Base-by-base conservation (phyloP, 2,888 invertebrate genomes). In the Elmis aenea region DNA sequence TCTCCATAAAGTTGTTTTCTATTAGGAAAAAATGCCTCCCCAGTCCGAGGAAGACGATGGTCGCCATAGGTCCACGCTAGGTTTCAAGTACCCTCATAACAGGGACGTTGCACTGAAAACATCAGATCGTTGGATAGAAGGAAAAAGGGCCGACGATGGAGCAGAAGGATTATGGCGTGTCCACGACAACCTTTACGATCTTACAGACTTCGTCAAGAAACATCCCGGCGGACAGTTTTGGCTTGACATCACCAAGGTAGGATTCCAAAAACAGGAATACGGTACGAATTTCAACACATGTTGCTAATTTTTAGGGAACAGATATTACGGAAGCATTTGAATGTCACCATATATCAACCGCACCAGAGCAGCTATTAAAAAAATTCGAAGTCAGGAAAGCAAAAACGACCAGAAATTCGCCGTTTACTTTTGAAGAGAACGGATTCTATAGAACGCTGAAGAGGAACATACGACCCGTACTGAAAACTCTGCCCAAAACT, bases 191-290 rank as follows among this genome's bases (percentile, higher is more conserved):
- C 69, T 96, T 12, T 96, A 95, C 62, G 89, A 95, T 66, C 73
- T 96, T 11, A 79, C 80, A 0, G 73, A 76, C 10, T 96, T 92
- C 61, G 70, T 85, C 3, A 66, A 77, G 3, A 74, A 70, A 28
- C 95, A 96, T 71, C 95, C 95, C 0, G 92, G 92, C 20, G 89
- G 93, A 1, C 55, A 71, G 0, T 81, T 83, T 58, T 89, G 87
- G 87, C 57, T 88, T 29, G 67, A 69, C 15, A 67, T 81, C 27
- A 77, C 83, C 1, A 77, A 81, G 72, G 86, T 77, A 67, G 22
- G 29, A 28, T 12, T 30, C 24, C 13, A 31, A 9, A 13, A 13
- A 11, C 23, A 27, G 4, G 9, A 11, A 5, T 24, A 4, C 5
- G 8, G n/a, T n/a, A n/a, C n/a, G n/a, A n/a, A n/a, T n/a, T n/a